Percentiles rank a stretch among this genome's conserved stretches.
These are phyloP conservation scores for Tachuris rubrigastra DNA, from an alignment of 2,113 vertebrate species.

Conservation along the genomic window DNA sequence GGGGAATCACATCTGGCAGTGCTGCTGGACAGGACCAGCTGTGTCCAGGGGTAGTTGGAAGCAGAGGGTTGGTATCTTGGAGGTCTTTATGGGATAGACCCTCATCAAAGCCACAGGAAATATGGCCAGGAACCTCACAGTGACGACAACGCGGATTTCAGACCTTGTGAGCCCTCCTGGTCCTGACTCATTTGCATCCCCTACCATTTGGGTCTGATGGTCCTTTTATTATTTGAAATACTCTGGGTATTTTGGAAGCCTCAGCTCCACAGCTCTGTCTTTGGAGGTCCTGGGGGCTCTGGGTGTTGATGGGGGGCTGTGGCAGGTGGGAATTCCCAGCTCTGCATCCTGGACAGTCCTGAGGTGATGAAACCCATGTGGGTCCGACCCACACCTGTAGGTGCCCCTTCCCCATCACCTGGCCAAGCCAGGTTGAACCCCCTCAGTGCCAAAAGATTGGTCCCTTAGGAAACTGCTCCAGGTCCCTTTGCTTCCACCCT, in stretches of 20 bases:
- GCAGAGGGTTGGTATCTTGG: not conserved
- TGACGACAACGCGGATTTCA: rapidly evolving
- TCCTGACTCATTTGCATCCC: not conserved
- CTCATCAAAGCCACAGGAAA: not conserved
- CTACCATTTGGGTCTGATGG: rapidly evolving
- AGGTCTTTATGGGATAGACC: not conserved
- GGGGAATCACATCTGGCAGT: not conserved
- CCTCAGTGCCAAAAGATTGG: not conserved
- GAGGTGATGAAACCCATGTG: rapidly evolving
- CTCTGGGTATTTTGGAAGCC: not conserved
- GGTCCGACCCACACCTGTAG: not conserved
- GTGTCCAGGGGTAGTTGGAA: not conserved
- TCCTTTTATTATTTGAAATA: rapidly evolving
- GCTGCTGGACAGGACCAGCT: too few relatives aligned
- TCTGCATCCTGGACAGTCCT: not conserved
- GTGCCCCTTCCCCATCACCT: not conserved
- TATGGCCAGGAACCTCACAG: rapidly evolving
- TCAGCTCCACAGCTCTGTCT: not conserved
- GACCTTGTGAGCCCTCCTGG: not conserved
- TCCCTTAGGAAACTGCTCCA: not conserved
- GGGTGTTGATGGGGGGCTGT: not conserved
- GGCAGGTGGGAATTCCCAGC: not conserved
- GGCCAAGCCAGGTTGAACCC: not conserved
- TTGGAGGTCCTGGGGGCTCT: rapidly evolving
- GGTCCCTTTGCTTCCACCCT: not conserved